These are phyloP conservation scores for Rostratula benghalensis DNA, from an alignment of 2,113 vertebrate genomes.

Conservation along the genomic window DNA sequence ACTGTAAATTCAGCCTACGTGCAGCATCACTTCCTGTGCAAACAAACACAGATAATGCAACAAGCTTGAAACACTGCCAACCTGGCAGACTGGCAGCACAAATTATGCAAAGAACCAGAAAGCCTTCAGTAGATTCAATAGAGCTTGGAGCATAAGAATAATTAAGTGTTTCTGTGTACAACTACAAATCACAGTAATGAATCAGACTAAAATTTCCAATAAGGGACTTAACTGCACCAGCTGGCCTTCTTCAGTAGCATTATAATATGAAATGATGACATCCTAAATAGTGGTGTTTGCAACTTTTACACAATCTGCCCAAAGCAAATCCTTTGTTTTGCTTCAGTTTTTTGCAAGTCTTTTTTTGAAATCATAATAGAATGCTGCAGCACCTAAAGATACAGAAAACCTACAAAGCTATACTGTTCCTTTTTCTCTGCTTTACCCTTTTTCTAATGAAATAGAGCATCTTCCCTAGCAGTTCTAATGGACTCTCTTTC, in stretches of 20 bases:
- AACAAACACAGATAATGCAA: constrained; percentile 63
- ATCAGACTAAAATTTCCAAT: constrained; percentile 74
- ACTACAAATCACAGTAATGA: constrained; percentile 77
- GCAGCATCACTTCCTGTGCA: constrained; percentile 62
- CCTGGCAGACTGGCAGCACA: constrained; percentile 65
- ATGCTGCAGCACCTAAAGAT: background rate
- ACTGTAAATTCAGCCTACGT: constrained; percentile 59
- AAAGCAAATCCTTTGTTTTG: constrained; percentile 20
- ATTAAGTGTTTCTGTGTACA: constrained; percentile 74
- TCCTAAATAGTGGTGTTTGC: constrained; percentile 46
- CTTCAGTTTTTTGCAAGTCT: background rate
- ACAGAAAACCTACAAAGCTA: background rate
- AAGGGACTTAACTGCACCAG: constrained; percentile 70
- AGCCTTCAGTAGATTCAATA: constrained; percentile 66
- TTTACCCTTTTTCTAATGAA: background rate
- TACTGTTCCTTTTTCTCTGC: background rate
- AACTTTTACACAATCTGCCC: constrained; percentile 11
- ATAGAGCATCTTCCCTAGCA: background rate
- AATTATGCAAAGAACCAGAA: constrained; percentile 74
- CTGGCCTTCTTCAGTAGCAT: constrained; percentile 62
- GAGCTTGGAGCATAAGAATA: constrained; percentile 65
- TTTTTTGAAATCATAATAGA: background rate
- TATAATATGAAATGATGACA: constrained; percentile 62
- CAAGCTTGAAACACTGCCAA: constrained; percentile 65
- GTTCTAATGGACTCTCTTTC: background rate